Conservation (phyloP, 2,113 vertebrate genomes). For the Cygnus atratus region DNA sequence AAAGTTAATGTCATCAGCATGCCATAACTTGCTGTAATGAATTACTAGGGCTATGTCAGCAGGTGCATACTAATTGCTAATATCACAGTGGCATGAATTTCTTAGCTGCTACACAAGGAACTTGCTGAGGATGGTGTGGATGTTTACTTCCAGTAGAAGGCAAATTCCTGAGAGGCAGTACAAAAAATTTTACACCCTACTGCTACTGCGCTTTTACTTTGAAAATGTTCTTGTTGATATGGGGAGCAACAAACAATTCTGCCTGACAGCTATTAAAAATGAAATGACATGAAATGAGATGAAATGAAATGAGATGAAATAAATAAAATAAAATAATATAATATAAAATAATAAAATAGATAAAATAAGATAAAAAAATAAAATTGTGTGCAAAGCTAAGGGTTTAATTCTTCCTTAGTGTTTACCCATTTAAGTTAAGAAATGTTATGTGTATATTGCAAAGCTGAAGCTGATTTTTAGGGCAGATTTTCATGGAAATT, state of each 20-base stretch:
- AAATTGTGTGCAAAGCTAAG: neutral
- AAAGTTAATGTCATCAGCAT: constrained; percentile 23
- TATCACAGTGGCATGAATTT: neutral
- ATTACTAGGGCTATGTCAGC: neutral
- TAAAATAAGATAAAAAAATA: neutral
- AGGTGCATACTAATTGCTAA: constrained; percentile 13
- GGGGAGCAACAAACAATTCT: neutral
- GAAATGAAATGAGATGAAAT: too few species aligned
- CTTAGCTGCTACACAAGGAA: neutral
- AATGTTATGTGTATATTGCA: neutral
- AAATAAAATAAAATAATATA: too few species aligned
- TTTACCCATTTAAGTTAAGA: neutral
- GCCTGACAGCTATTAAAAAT: neutral
- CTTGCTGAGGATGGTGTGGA: neutral
- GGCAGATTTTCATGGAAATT: neutral
- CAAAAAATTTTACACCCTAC: neutral
- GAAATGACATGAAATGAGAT: neutral
- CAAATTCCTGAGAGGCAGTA: neutral
- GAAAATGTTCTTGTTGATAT: neutral
- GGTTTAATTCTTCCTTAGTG: neutral
- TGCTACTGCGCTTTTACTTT: neutral
- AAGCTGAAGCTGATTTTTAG: neutral
- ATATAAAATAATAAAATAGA: too few species aligned
- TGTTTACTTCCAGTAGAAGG: neutral
- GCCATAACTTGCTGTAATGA: neutral